Percentiles rank a stretch among this genome's conserved stretches.
Evolutionary conservation across 2,888 invertebrate species (phyloP).

Genomic region (Scaptomyza polygonia): DNA sequence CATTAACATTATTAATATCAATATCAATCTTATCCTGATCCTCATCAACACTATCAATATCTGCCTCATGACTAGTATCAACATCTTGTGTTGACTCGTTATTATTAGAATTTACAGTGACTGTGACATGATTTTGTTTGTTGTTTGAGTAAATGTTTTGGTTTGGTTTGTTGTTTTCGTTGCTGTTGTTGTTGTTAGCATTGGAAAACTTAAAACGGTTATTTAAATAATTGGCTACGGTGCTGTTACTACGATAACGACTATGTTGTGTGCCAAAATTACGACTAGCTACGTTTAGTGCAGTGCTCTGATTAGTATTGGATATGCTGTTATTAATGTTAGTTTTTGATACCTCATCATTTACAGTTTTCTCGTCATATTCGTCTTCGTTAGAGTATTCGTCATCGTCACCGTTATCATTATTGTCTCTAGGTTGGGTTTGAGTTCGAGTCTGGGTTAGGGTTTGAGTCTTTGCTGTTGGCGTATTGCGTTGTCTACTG

Average conservation of each 20-base stretch:
- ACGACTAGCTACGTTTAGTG: conserved; percentile 59
- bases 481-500: conserved; percentile 44
- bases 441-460: conserved; percentile 26
- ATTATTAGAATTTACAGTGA: conserved; percentile 50
- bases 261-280: conserved; percentile 63
- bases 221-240: conserved; percentile 80
- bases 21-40: conserved; percentile 28
- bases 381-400: conserved; percentile 18
- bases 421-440: conserved; percentile 14
- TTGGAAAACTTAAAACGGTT: conserved; percentile 66
- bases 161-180: conserved; percentile 29
- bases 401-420: conserved; percentile 22
- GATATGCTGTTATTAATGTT: conserved; percentile 32
- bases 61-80: conserved; percentile 35
- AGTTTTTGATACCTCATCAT: conserved; percentile 49
- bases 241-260: conserved; percentile 81
- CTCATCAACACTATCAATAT: conserved; percentile 37
- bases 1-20: conserved; percentile 41
- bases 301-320: conserved; percentile 47
- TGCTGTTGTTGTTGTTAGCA: conserved; percentile 47
- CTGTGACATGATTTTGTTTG: conserved; percentile 41
- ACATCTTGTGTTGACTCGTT: conserved; percentile 38
- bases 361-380: conserved; percentile 16
- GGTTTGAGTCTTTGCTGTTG: conserved; percentile 18
- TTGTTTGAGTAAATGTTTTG: conserved; percentile 45